phyloP scores from a whole-genome alignment of 2,797 vertebrate genomes.

The Hozukius guyotensis region DNA sequence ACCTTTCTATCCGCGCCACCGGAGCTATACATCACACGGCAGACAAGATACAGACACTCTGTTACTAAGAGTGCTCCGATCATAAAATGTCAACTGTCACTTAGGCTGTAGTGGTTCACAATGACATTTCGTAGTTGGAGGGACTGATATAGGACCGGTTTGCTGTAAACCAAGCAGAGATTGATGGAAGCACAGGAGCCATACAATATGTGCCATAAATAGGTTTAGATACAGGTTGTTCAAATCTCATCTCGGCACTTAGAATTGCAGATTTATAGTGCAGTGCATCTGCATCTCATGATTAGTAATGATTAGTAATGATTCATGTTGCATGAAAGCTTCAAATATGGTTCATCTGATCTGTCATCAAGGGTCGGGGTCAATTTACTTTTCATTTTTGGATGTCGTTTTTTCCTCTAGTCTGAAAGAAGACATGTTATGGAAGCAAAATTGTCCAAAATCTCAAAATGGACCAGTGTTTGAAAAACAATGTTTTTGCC shows the following conservation, averaged over 20 bases:
- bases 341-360: neutral
- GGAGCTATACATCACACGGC: slow-evolving; percentile 39
- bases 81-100: slow-evolving; percentile 65
- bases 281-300: neutral
- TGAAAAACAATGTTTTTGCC: neutral
- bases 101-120: slow-evolving; percentile 36
- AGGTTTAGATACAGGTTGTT: slow-evolving; percentile 2
- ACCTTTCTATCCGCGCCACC: neutral
- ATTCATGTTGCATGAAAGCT: neutral
- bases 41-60: slow-evolving; percentile 41
- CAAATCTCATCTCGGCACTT: neutral
- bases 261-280: slow-evolving; percentile 19
- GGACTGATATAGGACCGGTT: slow-evolving; percentile 27
- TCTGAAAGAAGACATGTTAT: too few species aligned
- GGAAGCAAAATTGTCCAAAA: neutral
- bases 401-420: too few species aligned
- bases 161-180: slow-evolving; percentile 1
- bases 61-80: slow-evolving; percentile 39
- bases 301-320: neutral
- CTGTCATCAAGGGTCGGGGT: neutral
- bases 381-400: neutral
- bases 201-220: slow-evolving; percentile 11
- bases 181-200: slow-evolving; percentile 17
- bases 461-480: neutral
- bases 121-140: slow-evolving; percentile 32